These are phyloP conservation scores for Heliothis subflexa DNA, from an alignment of 1,140 invertebrate species.

Conservation along the genomic window DNA sequence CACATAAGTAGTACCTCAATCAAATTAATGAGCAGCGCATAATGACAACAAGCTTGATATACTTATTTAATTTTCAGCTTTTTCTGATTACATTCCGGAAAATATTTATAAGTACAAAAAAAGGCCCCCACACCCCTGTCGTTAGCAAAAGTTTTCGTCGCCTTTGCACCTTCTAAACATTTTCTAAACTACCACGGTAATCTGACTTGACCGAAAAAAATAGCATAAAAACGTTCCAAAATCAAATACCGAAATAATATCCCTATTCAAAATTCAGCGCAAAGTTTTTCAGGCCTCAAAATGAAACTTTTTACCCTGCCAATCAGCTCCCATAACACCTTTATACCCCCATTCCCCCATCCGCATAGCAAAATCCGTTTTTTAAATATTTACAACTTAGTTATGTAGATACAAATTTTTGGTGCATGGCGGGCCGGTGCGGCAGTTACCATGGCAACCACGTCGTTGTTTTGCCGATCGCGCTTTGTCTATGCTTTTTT, in stretches of 20 bases:
- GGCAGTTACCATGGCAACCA: slow-evolving; percentile 75
- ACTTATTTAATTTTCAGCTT: too few relatives aligned
- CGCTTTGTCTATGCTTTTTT: slow-evolving; percentile 69
- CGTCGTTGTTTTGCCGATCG: slow-evolving; percentile 81
- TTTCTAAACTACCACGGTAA: background rate
- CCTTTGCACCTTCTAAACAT: background rate
- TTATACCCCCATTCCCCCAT: slow-evolving; percentile 21
- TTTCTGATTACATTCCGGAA: too few relatives aligned
- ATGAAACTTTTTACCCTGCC: slow-evolving; percentile 40
- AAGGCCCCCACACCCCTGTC: too few relatives aligned
- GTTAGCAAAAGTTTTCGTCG: too few relatives aligned
- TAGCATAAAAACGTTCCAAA: background rate
- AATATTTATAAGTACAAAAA: too few relatives aligned
- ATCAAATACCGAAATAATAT: background rate
- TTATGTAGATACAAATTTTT: slow-evolving; percentile 56
- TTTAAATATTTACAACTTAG: slow-evolving; percentile 43
- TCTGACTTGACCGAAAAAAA: too few relatives aligned
- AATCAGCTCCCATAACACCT: slow-evolving; percentile 22
- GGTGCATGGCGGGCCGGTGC: slow-evolving; percentile 60
- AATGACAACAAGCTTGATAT: too few relatives aligned
- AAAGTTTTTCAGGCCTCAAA: slow-evolving; percentile 16
- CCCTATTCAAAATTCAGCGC: slow-evolving; percentile 12
- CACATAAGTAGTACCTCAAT: too few relatives aligned
- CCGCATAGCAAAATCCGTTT: slow-evolving; percentile 35
- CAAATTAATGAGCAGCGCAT: too few relatives aligned